Base-by-base conservation (phyloP, 2,797 vertebrate species). In the Neostethus bicornis region DNA sequence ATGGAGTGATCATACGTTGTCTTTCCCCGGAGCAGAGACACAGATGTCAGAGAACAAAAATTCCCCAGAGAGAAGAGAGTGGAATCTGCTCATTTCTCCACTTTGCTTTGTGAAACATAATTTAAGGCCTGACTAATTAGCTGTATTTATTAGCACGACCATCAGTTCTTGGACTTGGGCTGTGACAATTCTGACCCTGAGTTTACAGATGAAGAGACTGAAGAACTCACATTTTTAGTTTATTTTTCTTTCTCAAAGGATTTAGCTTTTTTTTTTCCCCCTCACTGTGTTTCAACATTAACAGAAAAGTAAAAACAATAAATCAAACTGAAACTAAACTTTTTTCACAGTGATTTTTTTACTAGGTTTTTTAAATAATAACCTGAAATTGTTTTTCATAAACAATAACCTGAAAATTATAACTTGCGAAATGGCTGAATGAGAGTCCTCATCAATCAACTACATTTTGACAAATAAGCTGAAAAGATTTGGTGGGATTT, bases 21-120 rank as follows among this genome's bases (percentile, higher is more conserved):
- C 56, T 83, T 63, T 77, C 70, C 68, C 66, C 56, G 64, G 77
- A 87, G 89, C 78, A 66, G 46, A 80, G 71, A 77, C 84, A 81
- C 85, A 81, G 80, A 89, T 89, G 81, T 81, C 78, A 71, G 71
- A 75, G 68, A 75, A 81, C 81, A 79, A 67, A 77, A 67, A 75
- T 42, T 70, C 86, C 79, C 83, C 60, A 20, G 62, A 87, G 85
- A 87, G 45, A 74, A 14, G 50, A 57, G 50, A 25, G 54, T 37
- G 70, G 72, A 85, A 80, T 73, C 75, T 82, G 70, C 75, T 85
- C 66, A 38, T 75, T 76, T 79, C 68, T 70, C 75, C 52, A 51
- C 69, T 70, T 50, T 52, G 39, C 66, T 35, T 67, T 46, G 29
- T 58, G 54, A 69, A 74, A 46, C 50, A 37, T 52, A 55, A 26